Evolutionary conservation across 2,888 invertebrate species (phyloP).

Genomic region (Netelia melanura): DNA sequence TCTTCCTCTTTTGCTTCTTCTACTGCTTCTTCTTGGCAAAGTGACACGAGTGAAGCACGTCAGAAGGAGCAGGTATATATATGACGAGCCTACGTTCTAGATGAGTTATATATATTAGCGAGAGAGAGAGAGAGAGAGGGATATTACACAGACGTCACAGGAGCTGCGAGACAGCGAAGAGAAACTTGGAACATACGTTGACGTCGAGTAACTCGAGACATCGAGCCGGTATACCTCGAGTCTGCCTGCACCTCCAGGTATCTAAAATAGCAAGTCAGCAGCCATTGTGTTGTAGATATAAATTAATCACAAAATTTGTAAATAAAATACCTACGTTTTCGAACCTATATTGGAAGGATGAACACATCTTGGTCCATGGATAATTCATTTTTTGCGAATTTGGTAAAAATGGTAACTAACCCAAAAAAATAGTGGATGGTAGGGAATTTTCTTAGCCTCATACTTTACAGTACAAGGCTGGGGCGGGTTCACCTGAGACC

Average conservation of each 20-base stretch:
- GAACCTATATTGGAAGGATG: neutral
- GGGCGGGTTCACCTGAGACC: no score
- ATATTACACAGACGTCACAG: neutral
- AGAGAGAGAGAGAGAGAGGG: neutral
- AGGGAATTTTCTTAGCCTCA: no score
- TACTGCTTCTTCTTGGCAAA: slow-evolving; percentile 15
- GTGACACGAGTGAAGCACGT: slow-evolving; percentile 53
- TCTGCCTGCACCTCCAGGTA: neutral
- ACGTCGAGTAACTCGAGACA: slow-evolving; percentile 44
- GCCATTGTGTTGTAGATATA: no score
- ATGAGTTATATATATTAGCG: neutral
- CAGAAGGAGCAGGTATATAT: slow-evolving; percentile 44
- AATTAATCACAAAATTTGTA: neutral
- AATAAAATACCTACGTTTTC: no score
- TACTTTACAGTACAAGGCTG: no score
- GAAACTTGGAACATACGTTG: slow-evolving; percentile 31
- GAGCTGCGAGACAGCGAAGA: slow-evolving; percentile 37
- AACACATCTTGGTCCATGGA: neutral
- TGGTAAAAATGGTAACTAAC: no score
- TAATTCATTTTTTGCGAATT: no score
- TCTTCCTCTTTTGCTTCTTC: no score
- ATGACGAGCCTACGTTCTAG: neutral
- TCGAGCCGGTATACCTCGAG: slow-evolving; percentile 7
- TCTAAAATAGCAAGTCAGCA: slow-evolving; percentile 6
- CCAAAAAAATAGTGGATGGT: no score